Conservation (phyloP, 2,113 vertebrate genomes). For the Hydrochoerus hydrochaeris region DNA sequence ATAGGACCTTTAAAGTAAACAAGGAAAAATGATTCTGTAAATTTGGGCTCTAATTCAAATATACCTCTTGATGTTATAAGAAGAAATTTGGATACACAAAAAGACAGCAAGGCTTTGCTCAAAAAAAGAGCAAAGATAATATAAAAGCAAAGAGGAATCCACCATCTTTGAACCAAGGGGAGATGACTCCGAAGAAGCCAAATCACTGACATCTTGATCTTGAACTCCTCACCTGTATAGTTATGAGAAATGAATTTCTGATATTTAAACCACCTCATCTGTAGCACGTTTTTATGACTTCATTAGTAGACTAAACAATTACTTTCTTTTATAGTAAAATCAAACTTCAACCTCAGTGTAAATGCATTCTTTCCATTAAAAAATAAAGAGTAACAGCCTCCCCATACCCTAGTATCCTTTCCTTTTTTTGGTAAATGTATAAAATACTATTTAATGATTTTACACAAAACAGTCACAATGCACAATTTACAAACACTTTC, state of each 20-base stretch:
- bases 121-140: not conserved
- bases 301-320: not conserved
- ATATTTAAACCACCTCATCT: not conserved
- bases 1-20: not conserved
- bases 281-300: not conserved
- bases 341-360: not conserved
- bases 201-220: not conserved
- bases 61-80: not conserved
- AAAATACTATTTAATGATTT: not conserved
- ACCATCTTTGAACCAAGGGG: not conserved
- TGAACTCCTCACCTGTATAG: not conserved
- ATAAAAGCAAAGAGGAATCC: not conserved
- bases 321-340: constrained; percentile 29
- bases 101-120: not conserved
- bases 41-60: not conserved
- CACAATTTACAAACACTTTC: not conserved
- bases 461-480: not conserved
- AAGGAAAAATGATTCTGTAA: not conserved
- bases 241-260: not conserved
- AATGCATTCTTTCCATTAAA: not conserved
- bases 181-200: not conserved
- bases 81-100: not conserved
- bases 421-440: not conserved
- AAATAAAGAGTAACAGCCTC: not conserved
- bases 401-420: not conserved